Conservation (phyloP, 30 jellyfish, hydroid and myxozoan genomes). For the Cassiopea andromeda region DNA sequence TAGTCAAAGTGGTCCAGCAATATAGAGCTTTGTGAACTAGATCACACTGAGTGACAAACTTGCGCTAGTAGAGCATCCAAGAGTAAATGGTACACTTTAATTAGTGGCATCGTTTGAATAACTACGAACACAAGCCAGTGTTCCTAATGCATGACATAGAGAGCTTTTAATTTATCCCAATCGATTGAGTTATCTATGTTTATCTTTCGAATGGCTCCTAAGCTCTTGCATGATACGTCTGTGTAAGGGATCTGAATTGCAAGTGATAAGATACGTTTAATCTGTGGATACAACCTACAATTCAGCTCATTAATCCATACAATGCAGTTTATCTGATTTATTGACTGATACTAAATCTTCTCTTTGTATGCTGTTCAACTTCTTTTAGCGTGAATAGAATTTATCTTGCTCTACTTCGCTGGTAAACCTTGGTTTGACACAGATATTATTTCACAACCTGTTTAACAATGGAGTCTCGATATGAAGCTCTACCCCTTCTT, state of each 20-base stretch:
- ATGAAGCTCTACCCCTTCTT: too few relatives aligned
- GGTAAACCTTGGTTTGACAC: too few relatives aligned
- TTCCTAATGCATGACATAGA: neutral
- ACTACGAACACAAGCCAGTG: neutral
- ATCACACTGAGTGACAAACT: too few relatives aligned
- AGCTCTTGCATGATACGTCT: constrained; percentile 13
- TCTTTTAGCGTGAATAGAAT: neutral
- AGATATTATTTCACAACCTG: too few relatives aligned
- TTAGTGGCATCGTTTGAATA: too few relatives aligned
- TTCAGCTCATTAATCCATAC: neutral
- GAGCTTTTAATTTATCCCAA: neutral
- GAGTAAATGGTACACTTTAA: too few relatives aligned
- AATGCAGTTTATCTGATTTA: neutral
- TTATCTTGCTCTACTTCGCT: neutral
- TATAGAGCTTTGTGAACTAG: too few relatives aligned
- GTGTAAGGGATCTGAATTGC: constrained; percentile 1
- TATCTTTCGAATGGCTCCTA: constrained; percentile 3
- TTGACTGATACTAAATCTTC: neutral
- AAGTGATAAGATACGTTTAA: constrained; percentile 10
- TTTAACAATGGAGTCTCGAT: too few relatives aligned
- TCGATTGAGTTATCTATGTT: neutral
- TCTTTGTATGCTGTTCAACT: neutral
- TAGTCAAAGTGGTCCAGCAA: too few relatives aligned
- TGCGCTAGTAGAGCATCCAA: too few relatives aligned
- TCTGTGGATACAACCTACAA: neutral